A percentile compares a stretch with the other conserved stretches of the same genome.
These are phyloP conservation scores for Drosophila pseudoobscura DNA, from an alignment of 1,140 invertebrate genomes.

Conservation along the genomic window DNA sequence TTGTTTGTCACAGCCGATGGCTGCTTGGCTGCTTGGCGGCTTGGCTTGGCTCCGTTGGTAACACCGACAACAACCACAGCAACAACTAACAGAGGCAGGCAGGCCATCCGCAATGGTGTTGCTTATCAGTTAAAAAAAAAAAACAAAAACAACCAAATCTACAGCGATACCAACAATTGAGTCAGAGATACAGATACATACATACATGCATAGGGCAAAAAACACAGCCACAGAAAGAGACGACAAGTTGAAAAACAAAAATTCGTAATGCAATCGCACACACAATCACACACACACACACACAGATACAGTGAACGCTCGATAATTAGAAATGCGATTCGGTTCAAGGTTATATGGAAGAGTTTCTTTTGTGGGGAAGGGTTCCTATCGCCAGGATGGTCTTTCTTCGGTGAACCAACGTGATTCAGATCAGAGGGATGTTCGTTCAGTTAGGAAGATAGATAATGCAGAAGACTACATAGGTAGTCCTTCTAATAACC, in stretches of 20 bases:
- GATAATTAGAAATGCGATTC: no score
- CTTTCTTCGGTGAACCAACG: no score
- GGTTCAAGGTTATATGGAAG: no score
- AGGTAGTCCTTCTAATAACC: no score
- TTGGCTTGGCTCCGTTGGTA: slow-evolving; percentile 56
- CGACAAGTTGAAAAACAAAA: slow-evolving; percentile 68
- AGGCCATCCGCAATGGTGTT: no score
- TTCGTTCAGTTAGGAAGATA: no score
- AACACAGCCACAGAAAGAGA: slow-evolving; percentile 35
- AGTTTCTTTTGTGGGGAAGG: no score
- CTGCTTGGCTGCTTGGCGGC: slow-evolving; percentile 26
- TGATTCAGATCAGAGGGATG: no score
- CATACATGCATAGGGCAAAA: background rate
- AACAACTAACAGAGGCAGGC: background rate
- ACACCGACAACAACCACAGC: slow-evolving; percentile 40
- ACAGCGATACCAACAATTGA: slow-evolving; percentile 53
- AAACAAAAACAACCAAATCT: slow-evolving; percentile 44
- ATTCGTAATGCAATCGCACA: slow-evolving; percentile 44
- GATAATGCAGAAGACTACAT: no score
- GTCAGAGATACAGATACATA: slow-evolving; percentile 38
- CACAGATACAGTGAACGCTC: no score
- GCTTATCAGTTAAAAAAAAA: slow-evolving; percentile 46
- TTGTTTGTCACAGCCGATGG: slow-evolving; percentile 73
- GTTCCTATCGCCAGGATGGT: no score
- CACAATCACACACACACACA: no score